Evolutionary conservation across 2,888 invertebrate species (phyloP).

Genomic region (Athalia circularis): DNA sequence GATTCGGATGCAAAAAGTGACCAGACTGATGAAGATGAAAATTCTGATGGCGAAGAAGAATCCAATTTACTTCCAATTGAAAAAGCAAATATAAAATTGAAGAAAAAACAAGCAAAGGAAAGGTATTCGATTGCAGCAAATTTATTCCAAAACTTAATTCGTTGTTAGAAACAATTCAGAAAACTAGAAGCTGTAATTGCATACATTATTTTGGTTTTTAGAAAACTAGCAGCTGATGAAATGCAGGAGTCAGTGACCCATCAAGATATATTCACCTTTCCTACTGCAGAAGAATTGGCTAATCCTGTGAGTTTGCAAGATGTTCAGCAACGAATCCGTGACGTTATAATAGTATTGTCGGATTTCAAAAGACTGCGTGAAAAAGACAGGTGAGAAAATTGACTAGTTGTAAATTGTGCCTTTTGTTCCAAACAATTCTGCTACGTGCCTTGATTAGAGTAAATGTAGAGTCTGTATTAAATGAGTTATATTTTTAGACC

Average conservation of each 20-base stretch:
- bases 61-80: conserved; percentile 86
- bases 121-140: conserved; percentile 69
- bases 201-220: conserved; percentile 59
- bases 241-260: conserved; percentile 86
- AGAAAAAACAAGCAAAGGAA: conserved; percentile 82
- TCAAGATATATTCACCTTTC: conserved; percentile 87
- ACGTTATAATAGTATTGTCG: conserved; percentile 85
- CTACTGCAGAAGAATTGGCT: conserved; percentile 83
- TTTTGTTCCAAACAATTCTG: conserved; percentile 17
- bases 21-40: conserved; percentile 70
- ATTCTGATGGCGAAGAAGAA: conserved; percentile 61
- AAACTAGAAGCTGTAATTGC: conserved; percentile 4
- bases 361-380: conserved; percentile 86
- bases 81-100: conserved; percentile 86
- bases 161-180: background rate
- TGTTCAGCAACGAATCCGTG: conserved; percentile 92
- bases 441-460: background rate
- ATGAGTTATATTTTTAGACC: conserved; percentile 74
- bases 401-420: conserved; percentile 4
- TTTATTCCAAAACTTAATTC: background rate
- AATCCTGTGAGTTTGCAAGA: conserved; percentile 86
- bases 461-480: background rate
- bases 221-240: conserved; percentile 87
- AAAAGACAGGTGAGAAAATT: conserved; percentile 75
- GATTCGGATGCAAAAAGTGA: conserved; percentile 69